phyloP scores from a whole-genome alignment of 2,113 vertebrate genomes.

The Cochlearius cochlearius region DNA sequence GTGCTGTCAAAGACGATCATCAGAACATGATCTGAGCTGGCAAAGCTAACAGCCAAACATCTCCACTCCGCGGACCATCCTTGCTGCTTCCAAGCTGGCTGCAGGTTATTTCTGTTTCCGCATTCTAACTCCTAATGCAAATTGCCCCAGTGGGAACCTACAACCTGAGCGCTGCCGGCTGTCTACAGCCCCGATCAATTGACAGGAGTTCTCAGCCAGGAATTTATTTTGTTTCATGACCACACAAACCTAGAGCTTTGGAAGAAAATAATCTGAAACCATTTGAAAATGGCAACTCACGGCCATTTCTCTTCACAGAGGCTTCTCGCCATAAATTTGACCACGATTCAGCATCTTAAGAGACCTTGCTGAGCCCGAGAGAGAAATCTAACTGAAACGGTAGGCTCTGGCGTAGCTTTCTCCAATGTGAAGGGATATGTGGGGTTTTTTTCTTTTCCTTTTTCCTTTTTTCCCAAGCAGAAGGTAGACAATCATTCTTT shows the following conservation, averaged over 20 bases:
- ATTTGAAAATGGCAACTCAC: not conserved
- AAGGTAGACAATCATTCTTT: not conserved
- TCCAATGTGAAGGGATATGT: not conserved
- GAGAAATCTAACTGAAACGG: not conserved
- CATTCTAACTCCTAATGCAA: not conserved
- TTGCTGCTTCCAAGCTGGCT: not conserved
- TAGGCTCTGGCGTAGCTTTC: not conserved
- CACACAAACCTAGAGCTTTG: not conserved
- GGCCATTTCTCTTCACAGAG: not conserved
- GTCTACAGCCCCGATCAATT: not conserved
- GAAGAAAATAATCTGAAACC: not conserved
- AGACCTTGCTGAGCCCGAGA: not conserved
- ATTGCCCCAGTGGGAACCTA: not conserved
- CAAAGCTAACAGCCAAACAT: not conserved
- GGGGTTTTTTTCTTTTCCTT: not conserved
- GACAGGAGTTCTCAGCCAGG: not conserved
- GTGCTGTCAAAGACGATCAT: not conserved
- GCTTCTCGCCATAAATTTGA: not conserved
- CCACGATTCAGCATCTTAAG: not conserved
- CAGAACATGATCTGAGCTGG: not conserved
- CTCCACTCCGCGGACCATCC: not conserved
- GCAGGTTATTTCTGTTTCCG: not conserved
- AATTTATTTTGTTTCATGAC: not conserved
- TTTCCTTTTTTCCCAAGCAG: not conserved
- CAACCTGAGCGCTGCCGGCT: not conserved